Evolutionary conservation across 2,797 vertebrate species (phyloP), one percentile per base, ranked within the genome.

Genomic region (Glossophaga mutica): DNA sequence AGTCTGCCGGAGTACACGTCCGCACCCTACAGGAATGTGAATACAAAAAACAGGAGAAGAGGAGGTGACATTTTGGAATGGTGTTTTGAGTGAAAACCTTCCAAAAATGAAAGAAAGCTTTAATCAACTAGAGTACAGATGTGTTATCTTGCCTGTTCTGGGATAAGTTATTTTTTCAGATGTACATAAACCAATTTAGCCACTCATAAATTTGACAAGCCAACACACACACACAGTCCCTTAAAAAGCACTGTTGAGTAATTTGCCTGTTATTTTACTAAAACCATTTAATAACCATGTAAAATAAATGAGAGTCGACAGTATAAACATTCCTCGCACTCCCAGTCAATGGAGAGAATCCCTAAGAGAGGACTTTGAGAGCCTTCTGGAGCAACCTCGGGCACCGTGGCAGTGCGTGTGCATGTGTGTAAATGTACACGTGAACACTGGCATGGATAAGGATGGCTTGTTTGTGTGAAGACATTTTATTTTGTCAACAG

Each of bases 131-230:
- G 84, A 84, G 86, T 89, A 71, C 34, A 83, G 42, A 93, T 95
- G 79, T 55, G 48, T 86, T 93, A 90, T 39, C 67, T 91, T 81
- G 37, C 29, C 73, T 95, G 24, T 74, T 94, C 46, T 52, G 50
- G 57, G 74, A 48, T 84, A 55, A 74, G 9, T 76, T 71, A 84
- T 84, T 89, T 97, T 92, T 90, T 95, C 74, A 90, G 78, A 74
- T 81, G 11, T 67, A 26, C 29, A 39, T 79, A 89, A 94, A 83
- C 34, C 52, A 90, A 76, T 97, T 93, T 44, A 81, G 65, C 65
- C 42, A 42, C 65, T 96, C 88, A 46, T 96, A 95, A 94, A 87
- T 95, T 94, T 84, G 68, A 94, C 37, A 34, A 96, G 74, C 91
- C 71, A 91, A 94, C 85, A 74, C 89, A 74, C 14, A 94, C 85